A percentile compares a stretch with the other conserved stretches of the same genome.
Conservation (phyloP, 2,888 invertebrate species). For the Bugula neritina region DNA sequence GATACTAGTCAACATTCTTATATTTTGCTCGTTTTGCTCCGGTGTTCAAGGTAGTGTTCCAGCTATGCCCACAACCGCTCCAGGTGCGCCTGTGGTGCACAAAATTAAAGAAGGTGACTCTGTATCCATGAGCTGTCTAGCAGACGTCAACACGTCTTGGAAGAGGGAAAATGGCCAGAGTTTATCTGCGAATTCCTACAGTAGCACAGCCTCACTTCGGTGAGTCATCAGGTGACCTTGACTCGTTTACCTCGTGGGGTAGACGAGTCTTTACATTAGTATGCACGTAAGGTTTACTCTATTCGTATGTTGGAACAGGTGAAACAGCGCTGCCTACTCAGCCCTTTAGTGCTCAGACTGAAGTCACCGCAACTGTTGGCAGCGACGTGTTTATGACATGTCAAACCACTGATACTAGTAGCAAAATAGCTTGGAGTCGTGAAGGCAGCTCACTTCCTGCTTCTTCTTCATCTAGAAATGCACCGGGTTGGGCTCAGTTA, state of each 20-base stretch:
- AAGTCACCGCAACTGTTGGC: background rate
- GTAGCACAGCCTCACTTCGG: background rate
- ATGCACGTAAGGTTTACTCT: background rate
- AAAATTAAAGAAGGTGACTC: background rate
- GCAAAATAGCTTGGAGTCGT: background rate
- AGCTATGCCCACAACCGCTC: background rate
- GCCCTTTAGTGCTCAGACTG: background rate
- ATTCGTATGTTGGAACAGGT: background rate
- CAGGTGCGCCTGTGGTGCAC: background rate
- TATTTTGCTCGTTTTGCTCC: no score
- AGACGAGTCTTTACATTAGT: background rate
- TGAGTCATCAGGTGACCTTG: background rate
- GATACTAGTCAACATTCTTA: no score
- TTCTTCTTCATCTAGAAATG: background rate
- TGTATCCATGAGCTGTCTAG: background rate
- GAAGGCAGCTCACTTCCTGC: background rate
- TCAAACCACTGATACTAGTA: background rate
- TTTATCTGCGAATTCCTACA: background rate
- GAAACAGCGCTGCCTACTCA: background rate
- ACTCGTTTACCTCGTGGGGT: background rate
- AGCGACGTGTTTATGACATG: conserved; percentile 21
- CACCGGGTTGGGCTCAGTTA: conserved; percentile 13
- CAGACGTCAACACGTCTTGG: background rate
- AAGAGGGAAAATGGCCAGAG: background rate
- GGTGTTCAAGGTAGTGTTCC: background rate